These are phyloP conservation scores for Spheniscus mendiculus DNA, from an alignment of 2,113 vertebrate genomes.

Conservation along the genomic window DNA sequence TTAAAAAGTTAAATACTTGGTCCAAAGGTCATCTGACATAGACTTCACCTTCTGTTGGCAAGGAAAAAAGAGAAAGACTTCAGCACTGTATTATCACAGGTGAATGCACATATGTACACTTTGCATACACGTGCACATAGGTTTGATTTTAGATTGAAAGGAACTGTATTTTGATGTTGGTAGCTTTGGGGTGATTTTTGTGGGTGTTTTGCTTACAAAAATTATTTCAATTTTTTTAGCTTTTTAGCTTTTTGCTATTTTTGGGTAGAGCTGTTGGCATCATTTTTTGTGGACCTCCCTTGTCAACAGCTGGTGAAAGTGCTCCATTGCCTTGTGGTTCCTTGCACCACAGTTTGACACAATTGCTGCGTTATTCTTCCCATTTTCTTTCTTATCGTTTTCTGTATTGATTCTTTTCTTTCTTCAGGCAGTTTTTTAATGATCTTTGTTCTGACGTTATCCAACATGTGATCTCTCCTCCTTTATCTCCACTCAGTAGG, in stretches of 20 bases:
- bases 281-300: too few species aligned
- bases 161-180: not conserved
- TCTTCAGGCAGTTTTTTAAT: not conserved
- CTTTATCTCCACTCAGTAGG: not conserved
- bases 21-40: not conserved
- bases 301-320: not conserved
- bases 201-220: not conserved
- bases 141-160: not conserved
- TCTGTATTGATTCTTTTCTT: not conserved
- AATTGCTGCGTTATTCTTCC: not conserved
- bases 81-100: not conserved
- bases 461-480: not conserved
- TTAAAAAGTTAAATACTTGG: not conserved
- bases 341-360: not conserved
- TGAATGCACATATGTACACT: not conserved
- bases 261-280: not conserved
- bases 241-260: not conserved
- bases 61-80: not conserved
- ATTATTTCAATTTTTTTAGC: not conserved
- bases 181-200: not conserved
- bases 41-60: not conserved
- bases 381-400: not conserved
- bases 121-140: not conserved
- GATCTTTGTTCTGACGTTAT: not conserved
- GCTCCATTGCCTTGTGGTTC: not conserved